Base-by-base conservation (phyloP, 2,797 vertebrate genomes). In the Sebastes vulpes region DNA sequence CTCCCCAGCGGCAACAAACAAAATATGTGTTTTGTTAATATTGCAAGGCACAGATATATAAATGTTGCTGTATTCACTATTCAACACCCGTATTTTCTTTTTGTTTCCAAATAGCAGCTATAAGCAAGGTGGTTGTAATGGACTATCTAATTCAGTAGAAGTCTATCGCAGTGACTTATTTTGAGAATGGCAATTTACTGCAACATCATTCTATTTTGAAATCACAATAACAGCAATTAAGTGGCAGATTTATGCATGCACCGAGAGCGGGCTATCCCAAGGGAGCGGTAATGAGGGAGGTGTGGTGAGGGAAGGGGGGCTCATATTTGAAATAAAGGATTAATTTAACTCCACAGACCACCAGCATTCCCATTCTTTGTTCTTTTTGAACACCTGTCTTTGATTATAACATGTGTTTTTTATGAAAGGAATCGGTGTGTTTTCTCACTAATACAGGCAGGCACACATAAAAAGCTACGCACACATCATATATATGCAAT, bases 1-100 rank as follows among this genome's bases (percentile, higher is more conserved):
- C 42, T 82, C 50, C 52, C 66, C 16, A 26, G 42, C 61, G 68
- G 52, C 53, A 31, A 1, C 32, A 35, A 53, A 65, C 66, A 25
- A 63, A 70, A 66, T 63, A 31, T 64, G 26, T 72, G 35, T 65
- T 74, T 79, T 32, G 71, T 79, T 81, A 76, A 81, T 76, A 75
- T 56, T 59, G 61, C 57, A 59, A 61, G 5, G n/a, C 18, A 11
- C 9, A 23, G 6, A 42, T 60, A 26, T 29, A 14, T 38, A 65
- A 66, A 35, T 18, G 16, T 8, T 31, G 21, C 14, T 26, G 2
- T 25, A 6, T 50, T 14, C 29, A 9, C 25, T 14, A 53, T 46
- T 72, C 18, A 70, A 56, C 32, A 60, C 5, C 9, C 3, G 5
- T 9, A 12, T 46, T 31, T 6, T n/a, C 10, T 20, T 46, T 29